Percentiles rank a stretch among this genome's conserved stretches.
These are phyloP conservation scores for Hoplostethus mediterraneus DNA, from an alignment of 2,797 vertebrate genomes.

Conservation along the genomic window DNA sequence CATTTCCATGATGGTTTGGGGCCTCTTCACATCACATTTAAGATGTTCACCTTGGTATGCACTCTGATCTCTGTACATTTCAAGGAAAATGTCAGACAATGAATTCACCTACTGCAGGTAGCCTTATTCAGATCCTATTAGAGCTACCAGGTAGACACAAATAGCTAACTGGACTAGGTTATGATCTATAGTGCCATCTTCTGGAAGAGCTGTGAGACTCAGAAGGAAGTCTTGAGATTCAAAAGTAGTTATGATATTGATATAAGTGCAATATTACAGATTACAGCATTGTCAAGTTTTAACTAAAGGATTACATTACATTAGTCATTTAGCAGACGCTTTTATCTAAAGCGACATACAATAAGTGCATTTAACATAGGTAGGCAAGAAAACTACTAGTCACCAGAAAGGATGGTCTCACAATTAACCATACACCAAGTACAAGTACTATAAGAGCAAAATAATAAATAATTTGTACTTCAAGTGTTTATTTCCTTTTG, in stretches of 20 bases:
- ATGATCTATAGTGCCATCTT: conserved; percentile 44
- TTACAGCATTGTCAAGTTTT: neutral
- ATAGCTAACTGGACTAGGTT: neutral
- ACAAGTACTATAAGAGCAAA: neutral
- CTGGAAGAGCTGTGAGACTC: conserved; percentile 33
- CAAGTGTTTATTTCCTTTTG: conserved; percentile 41
- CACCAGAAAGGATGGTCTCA: no score
- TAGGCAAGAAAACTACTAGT: no score
- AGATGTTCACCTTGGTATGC: accelerated
- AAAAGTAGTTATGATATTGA: neutral
- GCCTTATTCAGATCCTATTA: conserved; percentile 30
- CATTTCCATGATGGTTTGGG: no score
- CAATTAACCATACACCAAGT: no score
- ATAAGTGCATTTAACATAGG: no score
- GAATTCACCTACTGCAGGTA: conserved; percentile 20
- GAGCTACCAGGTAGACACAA: conserved; percentile 32
- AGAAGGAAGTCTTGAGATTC: neutral
- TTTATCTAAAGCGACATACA: no score
- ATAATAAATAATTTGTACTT: neutral
- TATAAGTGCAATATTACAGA: neutral
- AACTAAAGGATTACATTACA: neutral
- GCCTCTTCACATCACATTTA: no score
- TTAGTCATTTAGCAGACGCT: no score
- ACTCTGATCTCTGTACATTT: neutral
- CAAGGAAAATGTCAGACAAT: neutral